Evolutionary conservation across 2,888 invertebrate genomes (phyloP), one percentile per base, ranked within the genome.

Genomic region (Eupithecia centaureata): DNA sequence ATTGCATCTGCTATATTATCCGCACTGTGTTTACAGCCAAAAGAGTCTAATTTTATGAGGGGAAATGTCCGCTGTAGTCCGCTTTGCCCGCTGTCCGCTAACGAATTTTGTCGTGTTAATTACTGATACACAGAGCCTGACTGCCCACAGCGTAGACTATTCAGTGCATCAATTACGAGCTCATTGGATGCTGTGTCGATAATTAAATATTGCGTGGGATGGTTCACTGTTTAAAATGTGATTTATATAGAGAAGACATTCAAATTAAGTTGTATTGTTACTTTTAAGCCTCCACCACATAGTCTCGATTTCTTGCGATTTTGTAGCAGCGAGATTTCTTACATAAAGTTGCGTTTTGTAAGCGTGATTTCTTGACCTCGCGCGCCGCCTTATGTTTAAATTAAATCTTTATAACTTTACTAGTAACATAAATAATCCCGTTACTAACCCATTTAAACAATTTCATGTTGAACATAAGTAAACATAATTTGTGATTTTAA

Each of bases 71-170:
- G 61, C 58, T 51, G n/a, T 25, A n/a, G 62, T 62, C 27, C 35
- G 35, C 62, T 56, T 10, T 51, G 27, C 30, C 58, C 58, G 51
- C 58, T 51, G 18, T 10, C 54, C 38, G 30, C 35, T 72, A 69
- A 68, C 71, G 62, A 74, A 67, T 73, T 61, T 61, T 56, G 65
- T 60, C 38, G 15, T 38, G 63, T 61, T 71, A 70, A 74, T 74
- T 63, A 71, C 61, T 65, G 63, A 66, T 61, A 61, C 52, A 63
- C 66, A 28, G 58, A 52, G 52, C 47, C 47, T 47, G 25, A 47
- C 51, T 18, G 22, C 61, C 5, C 67, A 64, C 52, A 67, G 68
- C 30, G 38, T 25, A 58, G 30, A 35, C 4, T 60, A 28, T 32
- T 28, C 61, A 68, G 63, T 64, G 56, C 25, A 2, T 27, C 52